These are phyloP conservation scores for Deroplatys truncata DNA, from an alignment of 2,888 invertebrate species.

Conservation along the genomic window DNA sequence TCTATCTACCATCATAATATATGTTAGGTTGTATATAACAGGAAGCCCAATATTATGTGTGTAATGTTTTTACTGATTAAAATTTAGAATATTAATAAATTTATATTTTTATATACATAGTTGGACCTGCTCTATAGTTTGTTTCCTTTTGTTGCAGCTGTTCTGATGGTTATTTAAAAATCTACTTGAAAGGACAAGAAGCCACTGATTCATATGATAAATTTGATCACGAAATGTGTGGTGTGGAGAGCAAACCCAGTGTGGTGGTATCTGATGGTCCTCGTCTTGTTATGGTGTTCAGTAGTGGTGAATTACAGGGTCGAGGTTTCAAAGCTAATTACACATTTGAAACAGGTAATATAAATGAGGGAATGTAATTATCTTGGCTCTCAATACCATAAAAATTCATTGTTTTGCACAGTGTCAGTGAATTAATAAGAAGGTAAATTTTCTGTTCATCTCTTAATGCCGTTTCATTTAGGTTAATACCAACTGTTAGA, in stretches of 20 bases:
- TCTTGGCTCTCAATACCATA: too few species aligned
- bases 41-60: too few species aligned
- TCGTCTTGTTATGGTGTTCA: slow-evolving; percentile 89
- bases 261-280: slow-evolving; percentile 87
- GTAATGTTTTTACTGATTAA: too few species aligned
- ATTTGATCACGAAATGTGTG: slow-evolving; percentile 90
- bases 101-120: neutral
- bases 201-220: slow-evolving; percentile 89
- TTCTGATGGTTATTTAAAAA: slow-evolving; percentile 84
- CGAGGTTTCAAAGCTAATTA: slow-evolving; percentile 87
- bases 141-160: slow-evolving; percentile 54
- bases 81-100: neutral
- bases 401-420: too few species aligned
- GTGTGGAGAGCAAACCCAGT: slow-evolving; percentile 70
- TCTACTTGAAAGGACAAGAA: slow-evolving; percentile 89
- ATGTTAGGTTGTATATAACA: neutral
- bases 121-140: neutral
- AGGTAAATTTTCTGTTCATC: too few species aligned
- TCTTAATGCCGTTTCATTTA: too few species aligned
- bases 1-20: neutral
- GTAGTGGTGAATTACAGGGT: slow-evolving; percentile 86
- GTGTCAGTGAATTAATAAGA: too few species aligned
- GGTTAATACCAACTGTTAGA: too few species aligned
- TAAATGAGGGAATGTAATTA: neutral
- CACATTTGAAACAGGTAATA: slow-evolving; percentile 73